These are phyloP conservation scores for Asbolus verrucosus DNA, from an alignment of 1,140 invertebrate genomes.

Conservation along the genomic window DNA sequence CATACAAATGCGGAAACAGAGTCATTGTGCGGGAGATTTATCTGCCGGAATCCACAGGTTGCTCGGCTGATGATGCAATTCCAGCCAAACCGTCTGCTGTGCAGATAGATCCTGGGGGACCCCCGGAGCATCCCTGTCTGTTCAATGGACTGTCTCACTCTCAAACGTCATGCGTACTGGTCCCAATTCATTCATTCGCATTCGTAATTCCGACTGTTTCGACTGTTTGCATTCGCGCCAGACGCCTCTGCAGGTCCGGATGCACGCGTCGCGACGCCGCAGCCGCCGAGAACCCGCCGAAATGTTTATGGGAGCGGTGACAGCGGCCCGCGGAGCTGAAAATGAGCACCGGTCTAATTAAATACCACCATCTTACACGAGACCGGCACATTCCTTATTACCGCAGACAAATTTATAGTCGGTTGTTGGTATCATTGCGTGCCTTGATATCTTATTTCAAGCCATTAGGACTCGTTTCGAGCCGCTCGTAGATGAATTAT, in stretches of 20 bases:
- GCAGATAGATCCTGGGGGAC: constrained; percentile 50
- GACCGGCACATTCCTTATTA: constrained; percentile 51
- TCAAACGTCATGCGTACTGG: constrained; percentile 57
- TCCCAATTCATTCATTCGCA: constrained; percentile 53
- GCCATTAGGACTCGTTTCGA: constrained; percentile 59
- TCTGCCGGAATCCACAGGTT: constrained; percentile 61
- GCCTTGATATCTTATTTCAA: constrained; percentile 65
- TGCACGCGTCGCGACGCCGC: constrained; percentile 36
- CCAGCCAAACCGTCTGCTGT: constrained; percentile 52
- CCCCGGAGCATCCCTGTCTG: constrained; percentile 52
- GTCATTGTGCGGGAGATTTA: constrained; percentile 58
- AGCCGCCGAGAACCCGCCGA: neutral
- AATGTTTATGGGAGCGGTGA: constrained; percentile 26
- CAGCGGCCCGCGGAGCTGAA: constrained; percentile 33
- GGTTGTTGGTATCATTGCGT: constrained; percentile 63
- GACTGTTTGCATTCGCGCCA: constrained; percentile 48
- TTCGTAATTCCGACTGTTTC: constrained; percentile 56
- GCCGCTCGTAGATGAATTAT: constrained; percentile 61
- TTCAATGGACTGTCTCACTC: constrained; percentile 55
- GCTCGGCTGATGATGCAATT: constrained; percentile 47
- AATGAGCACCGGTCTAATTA: constrained; percentile 59
- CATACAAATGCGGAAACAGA: constrained; percentile 55
- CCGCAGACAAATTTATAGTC: constrained; percentile 57
- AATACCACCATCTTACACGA: constrained; percentile 55
- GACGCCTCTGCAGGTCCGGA: neutral